Base-by-base conservation (phyloP, 92 coral and sea anemone genomes). In the Diadumene lineata region DNA sequence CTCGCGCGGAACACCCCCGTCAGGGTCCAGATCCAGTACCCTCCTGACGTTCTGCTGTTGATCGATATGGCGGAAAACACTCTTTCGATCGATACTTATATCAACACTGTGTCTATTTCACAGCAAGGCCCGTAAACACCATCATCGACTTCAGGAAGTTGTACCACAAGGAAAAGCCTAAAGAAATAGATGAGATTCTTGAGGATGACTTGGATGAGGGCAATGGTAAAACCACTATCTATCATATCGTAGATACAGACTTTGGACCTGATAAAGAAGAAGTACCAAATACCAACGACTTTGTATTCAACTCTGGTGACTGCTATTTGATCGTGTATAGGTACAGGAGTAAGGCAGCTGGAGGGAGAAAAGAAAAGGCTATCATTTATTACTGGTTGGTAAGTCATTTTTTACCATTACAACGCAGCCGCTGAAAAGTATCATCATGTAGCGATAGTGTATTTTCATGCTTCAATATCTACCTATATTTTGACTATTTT, bases 351-450 rank as follows among this genome's bases (percentile, higher is more conserved):
- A 51, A 24, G 26, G n/a, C 17, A 21, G 32, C 60, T 34, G 2
- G 51, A 11, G 27, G n/a, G n/a, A n/a, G 51, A n/a, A 48, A 11
- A 11, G 62, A 81, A 16, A 60, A 11, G n/a, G 43, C 64, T 34
- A 81, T 91, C 48, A 81, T 94, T 73, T 94, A 94, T 83, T 91
- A 70, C 66, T 94, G 98, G 98, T 55, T 89, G 83, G 98, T 93
- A 50, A 86, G 91, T 84, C 25, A 15, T 4, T 53, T 44, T 8
- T 44, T 44, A 44, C n/a, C n/a, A n/a, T n/a, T n/a, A n/a, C n/a
- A n/a, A n/a, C n/a, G n/a, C n/a, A n/a, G n/a, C n/a, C n/a, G n/a
- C n/a, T n/a, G n/a, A n/a, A n/a, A n/a, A n/a, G 4, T 53, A 53
- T 53, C 60, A 53, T 21, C 21, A n/a, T n/a, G n/a, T n/a, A n/a